A percentile compares a stretch with the other conserved stretches of the same genome.
These are phyloP conservation scores for Eutrigla gurnardus DNA, from an alignment of 2,797 vertebrate species.

Conservation along the genomic window DNA sequence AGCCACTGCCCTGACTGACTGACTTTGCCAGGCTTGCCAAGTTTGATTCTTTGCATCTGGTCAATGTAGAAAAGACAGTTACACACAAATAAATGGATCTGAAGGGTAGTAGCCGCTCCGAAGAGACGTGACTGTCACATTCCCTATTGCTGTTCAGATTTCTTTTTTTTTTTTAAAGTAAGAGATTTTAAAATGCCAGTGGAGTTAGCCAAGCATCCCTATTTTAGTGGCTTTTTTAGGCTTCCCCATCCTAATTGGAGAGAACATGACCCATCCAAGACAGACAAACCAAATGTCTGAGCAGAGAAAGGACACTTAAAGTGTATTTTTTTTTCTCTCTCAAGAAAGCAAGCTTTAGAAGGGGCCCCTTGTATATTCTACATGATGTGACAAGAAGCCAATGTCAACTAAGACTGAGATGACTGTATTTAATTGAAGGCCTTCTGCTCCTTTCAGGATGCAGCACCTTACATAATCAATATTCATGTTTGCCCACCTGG, in stretches of 20 bases:
- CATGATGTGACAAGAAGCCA: background rate
- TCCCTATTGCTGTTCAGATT: constrained; percentile 5
- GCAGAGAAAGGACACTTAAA: too few relatives aligned
- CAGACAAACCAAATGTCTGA: too few relatives aligned
- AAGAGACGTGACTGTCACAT: background rate
- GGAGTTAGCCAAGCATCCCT: background rate
- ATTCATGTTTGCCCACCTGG: background rate
- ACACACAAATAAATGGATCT: constrained; percentile 11
- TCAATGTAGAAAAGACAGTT: constrained; percentile 11
- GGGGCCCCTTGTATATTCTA: too few relatives aligned
- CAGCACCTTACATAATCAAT: constrained; percentile 1
- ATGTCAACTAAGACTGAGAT: background rate
- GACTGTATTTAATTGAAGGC: constrained; percentile 5
- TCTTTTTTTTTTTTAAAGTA: background rate
- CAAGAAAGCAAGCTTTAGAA: too few relatives aligned
- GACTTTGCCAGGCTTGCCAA: background rate
- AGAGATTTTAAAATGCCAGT: background rate
- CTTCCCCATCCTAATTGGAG: constrained; percentile 7
- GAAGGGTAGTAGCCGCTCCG: background rate
- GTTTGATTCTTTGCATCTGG: constrained; percentile 1
- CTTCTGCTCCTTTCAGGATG: constrained; percentile 16
- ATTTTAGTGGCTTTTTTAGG: background rate
- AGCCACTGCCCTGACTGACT: background rate
- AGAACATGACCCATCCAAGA: background rate
- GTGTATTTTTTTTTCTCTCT: too few relatives aligned